Conservation (phyloP, 2,113 vertebrate genomes). For the Theristicus caerulescens region DNA sequence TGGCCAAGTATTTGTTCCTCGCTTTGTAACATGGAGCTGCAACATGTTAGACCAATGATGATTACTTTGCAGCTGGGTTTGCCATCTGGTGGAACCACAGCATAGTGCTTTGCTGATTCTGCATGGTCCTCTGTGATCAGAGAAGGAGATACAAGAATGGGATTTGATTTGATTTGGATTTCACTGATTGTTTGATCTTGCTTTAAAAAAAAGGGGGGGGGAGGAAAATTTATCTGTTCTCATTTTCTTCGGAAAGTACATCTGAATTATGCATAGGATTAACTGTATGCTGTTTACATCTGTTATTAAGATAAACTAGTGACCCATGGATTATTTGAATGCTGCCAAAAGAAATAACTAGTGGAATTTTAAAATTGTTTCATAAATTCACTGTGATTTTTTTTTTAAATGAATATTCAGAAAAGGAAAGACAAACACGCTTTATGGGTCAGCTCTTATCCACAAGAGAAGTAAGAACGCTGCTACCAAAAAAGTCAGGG, state of each 20-base stretch:
- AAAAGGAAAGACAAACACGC: neutral
- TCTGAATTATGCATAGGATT: neutral
- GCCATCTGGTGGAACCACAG: neutral
- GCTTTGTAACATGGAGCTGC: neutral
- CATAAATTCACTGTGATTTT: neutral
- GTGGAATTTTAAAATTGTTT: neutral
- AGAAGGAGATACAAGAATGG: neutral
- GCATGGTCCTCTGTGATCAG: neutral
- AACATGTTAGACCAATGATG: neutral
- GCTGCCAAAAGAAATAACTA: neutral
- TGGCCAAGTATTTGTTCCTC: neutral
- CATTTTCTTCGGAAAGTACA: neutral
- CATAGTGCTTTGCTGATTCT: neutral
- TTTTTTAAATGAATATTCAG: neutral
- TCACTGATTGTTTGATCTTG: neutral
- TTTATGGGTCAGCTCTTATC: neutral
- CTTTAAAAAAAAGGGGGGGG: neutral
- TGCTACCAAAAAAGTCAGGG: neutral
- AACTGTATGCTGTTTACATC: neutral
- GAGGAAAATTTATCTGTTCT: neutral
- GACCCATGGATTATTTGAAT: neutral
- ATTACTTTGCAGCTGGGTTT: neutral
- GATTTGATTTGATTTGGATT: slow-evolving; percentile 11
- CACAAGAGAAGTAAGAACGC: neutral
- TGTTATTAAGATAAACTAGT: neutral